phyloP scores from a whole-genome alignment of 2,888 invertebrate genomes.

The Athalia cordata region DNA sequence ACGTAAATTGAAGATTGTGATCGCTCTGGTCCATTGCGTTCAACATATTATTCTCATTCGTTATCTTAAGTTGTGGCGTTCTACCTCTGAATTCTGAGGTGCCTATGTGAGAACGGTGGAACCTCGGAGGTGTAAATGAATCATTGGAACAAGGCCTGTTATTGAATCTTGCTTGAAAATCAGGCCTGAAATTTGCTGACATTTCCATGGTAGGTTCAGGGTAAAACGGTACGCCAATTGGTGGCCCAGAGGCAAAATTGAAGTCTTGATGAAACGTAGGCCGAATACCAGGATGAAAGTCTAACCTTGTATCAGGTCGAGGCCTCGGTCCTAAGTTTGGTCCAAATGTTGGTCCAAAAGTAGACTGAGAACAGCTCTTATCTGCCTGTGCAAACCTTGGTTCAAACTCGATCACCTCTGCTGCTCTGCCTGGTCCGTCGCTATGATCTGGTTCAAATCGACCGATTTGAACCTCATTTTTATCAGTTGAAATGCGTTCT shows the following conservation, averaged over 20 bases:
- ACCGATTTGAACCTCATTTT: too few relatives aligned
- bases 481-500: too few relatives aligned
- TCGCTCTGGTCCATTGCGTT: not conserved
- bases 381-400: not conserved
- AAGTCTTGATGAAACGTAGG: not conserved
- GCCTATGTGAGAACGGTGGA: too few relatives aligned
- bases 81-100: not conserved
- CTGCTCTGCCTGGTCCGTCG: too few relatives aligned
- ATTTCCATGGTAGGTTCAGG: constrained; percentile 13
- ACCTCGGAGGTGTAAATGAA: too few relatives aligned
- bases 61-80: not conserved
- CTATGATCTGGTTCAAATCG: too few relatives aligned
- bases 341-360: constrained; percentile 1
- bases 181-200: not conserved
- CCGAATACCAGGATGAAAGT: constrained; percentile 15
- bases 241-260: not conserved
- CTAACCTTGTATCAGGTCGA: not conserved
- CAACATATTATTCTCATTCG: too few relatives aligned
- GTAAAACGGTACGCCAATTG: not conserved
- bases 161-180: not conserved
- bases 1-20: constrained; percentile 40
- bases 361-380: not conserved
- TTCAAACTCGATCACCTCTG: constrained; percentile 16
- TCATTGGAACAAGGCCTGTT: not conserved
- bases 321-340: not conserved